These are phyloP conservation scores for Engystomops pustulosus DNA, from an alignment of 2,113 vertebrate species.

Conservation along the genomic window DNA sequence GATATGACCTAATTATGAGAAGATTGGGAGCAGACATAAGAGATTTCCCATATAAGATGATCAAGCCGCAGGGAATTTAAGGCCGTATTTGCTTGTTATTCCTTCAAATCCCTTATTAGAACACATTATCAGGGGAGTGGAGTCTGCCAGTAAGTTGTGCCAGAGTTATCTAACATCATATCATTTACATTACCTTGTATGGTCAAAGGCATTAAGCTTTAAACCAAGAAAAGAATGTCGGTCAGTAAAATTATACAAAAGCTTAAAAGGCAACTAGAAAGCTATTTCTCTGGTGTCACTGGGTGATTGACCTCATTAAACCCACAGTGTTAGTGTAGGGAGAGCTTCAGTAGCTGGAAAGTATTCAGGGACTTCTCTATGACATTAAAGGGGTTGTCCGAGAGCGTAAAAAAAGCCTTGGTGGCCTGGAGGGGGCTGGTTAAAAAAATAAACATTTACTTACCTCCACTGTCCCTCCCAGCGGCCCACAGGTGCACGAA, in stretches of 20 bases:
- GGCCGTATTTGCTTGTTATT: constrained; percentile 28
- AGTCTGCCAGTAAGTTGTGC: constrained; percentile 22
- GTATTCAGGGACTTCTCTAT: not conserved
- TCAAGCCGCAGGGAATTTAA: constrained; percentile 26
- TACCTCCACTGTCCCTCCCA: too few relatives aligned
- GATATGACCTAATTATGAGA: not conserved
- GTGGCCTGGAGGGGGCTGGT: too few relatives aligned
- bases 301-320: not conserved
- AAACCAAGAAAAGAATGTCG: not conserved
- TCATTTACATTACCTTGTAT: constrained; percentile 42
- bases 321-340: not conserved
- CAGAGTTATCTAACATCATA: constrained; percentile 25
- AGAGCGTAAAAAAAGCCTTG: too few relatives aligned
- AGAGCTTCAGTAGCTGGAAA: not conserved
- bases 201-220: not conserved
- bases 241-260: not conserved
- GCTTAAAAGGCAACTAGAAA: not conserved
- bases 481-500: too few relatives aligned
- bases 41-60: not conserved
- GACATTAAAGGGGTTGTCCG: too few relatives aligned
- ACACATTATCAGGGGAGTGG: constrained; percentile 12
- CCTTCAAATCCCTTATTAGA: constrained; percentile 33
- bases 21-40: not conserved
- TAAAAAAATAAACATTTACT: too few relatives aligned
- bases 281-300: not conserved